These are phyloP conservation scores for Oryzias sinensis DNA, from an alignment of 2,797 vertebrate genomes.

Conservation along the genomic window DNA sequence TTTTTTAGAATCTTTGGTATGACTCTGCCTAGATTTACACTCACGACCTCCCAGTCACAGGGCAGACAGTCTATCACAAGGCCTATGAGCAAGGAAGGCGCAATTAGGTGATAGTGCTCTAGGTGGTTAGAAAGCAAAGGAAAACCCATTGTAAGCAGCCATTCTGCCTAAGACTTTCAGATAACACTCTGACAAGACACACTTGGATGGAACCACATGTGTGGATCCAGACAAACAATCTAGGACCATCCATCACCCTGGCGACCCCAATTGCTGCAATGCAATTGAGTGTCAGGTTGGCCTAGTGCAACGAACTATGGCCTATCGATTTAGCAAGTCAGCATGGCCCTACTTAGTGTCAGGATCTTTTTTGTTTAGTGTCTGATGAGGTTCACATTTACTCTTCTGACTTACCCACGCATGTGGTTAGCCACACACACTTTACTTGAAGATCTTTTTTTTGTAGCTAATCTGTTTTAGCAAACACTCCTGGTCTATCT, in stretches of 20 bases:
- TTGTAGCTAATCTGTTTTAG: conserved; percentile 3
- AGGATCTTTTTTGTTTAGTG: conserved; percentile 45
- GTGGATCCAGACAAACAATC: conserved; percentile 6
- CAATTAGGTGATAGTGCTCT: too few species aligned
- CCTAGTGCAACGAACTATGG: conserved; percentile 60
- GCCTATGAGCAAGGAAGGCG: too few species aligned
- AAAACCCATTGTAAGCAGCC: too few species aligned
- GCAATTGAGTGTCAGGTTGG: conserved; percentile 62
- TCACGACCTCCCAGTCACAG: too few species aligned
- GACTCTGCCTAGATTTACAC: too few species aligned
- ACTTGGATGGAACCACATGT: conserved; percentile 11
- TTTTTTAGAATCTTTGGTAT: too few species aligned
- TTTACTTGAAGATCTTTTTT: background rate
- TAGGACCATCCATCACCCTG: conserved; percentile 65
- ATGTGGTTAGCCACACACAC: conserved; percentile 3
- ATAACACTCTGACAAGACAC: conserved; percentile 36
- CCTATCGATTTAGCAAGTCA: conserved; percentile 65
- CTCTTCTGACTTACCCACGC: conserved; percentile 25
- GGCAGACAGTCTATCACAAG: too few species aligned
- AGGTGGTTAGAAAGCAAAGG: too few species aligned
- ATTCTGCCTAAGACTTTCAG: background rate
- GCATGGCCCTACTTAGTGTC: conserved; percentile 44
- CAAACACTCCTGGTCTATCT: background rate
- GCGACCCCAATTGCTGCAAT: conserved; percentile 42
- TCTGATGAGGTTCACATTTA: conserved; percentile 47